Percentiles rank a stretch among this genome's conserved stretches.
These are phyloP conservation scores for Turritopsis rubra DNA, from an alignment of 30 jellyfish, hydroid and myxozoan species.

Conservation along the genomic window DNA sequence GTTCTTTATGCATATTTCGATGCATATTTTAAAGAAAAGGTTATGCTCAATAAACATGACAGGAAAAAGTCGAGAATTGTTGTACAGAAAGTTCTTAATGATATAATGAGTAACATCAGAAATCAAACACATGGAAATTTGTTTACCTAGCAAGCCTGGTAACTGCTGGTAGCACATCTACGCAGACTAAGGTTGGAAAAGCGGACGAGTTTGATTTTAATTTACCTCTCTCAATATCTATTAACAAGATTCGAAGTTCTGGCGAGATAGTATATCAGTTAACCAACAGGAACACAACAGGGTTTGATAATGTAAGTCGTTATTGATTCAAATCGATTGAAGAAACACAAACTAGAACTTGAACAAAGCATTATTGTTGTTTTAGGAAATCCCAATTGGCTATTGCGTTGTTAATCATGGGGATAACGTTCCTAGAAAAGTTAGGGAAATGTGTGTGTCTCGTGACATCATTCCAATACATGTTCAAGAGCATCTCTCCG, in stretches of 20 bases:
- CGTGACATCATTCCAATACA: not conserved
- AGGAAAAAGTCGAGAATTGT: not conserved
- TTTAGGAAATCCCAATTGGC: not conserved
- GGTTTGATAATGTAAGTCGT: not conserved
- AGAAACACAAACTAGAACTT: too few relatives aligned
- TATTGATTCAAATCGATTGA: not conserved
- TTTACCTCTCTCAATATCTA: not conserved
- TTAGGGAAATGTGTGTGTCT: not conserved
- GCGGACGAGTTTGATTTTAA: conserved; percentile 6
- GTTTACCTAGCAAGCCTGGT: not conserved
- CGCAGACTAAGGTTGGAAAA: not conserved
- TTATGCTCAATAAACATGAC: not conserved
- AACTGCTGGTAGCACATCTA: conserved; percentile 17
- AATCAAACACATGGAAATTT: not conserved
- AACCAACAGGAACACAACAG: too few relatives aligned
- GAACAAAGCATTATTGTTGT: not conserved
- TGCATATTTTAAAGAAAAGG: conserved; percentile 7
- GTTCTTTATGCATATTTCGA: not conserved
- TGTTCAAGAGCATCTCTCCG: not conserved
- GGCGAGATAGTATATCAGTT: too few relatives aligned
- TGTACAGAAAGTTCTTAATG: not conserved
- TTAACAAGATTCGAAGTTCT: not conserved
- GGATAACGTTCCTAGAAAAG: not conserved
- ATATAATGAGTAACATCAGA: not conserved
- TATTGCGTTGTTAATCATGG: not conserved